These are phyloP conservation scores for Drosophila sechellia DNA, from an alignment of 1,140 invertebrate genomes.

Conservation along the genomic window DNA sequence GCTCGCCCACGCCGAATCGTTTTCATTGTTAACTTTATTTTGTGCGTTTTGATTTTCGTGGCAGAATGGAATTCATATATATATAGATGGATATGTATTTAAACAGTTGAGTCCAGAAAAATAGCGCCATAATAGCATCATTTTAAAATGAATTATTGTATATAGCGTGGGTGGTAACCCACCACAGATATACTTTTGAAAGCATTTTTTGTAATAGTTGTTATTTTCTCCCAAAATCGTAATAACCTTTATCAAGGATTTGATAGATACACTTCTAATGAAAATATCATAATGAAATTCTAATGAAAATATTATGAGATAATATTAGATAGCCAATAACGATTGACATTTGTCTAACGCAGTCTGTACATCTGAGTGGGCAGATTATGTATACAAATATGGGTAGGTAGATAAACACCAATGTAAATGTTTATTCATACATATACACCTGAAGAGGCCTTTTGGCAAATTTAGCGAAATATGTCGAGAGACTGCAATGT, in stretches of 20 bases:
- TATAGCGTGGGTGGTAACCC: no score
- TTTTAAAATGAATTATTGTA: background rate
- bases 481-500: background rate
- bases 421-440: slow-evolving; percentile 20
- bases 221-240: no score
- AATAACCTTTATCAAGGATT: no score
- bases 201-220: background rate
- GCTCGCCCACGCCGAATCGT: slow-evolving; percentile 42
- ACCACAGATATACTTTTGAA: no score
- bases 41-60: slow-evolving; percentile 53
- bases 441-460: background rate
- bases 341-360: background rate
- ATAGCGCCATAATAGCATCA: background rate
- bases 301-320: background rate
- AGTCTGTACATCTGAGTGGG: slow-evolving; percentile 2
- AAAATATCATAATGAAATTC: background rate
- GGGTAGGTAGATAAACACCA: slow-evolving; percentile 14
- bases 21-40: slow-evolving; percentile 54
- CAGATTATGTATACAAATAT: slow-evolving; percentile 22
- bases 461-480: slow-evolving; percentile 17
- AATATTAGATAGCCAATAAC: background rate
- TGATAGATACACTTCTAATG: no score
- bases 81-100: background rate
- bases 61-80: slow-evolving; percentile 20
- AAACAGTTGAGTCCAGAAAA: background rate